Percentiles rank a stretch among this genome's conserved stretches.
phyloP scores from a whole-genome alignment of 2,113 vertebrate species.

The Phyllostomus hastatus region DNA sequence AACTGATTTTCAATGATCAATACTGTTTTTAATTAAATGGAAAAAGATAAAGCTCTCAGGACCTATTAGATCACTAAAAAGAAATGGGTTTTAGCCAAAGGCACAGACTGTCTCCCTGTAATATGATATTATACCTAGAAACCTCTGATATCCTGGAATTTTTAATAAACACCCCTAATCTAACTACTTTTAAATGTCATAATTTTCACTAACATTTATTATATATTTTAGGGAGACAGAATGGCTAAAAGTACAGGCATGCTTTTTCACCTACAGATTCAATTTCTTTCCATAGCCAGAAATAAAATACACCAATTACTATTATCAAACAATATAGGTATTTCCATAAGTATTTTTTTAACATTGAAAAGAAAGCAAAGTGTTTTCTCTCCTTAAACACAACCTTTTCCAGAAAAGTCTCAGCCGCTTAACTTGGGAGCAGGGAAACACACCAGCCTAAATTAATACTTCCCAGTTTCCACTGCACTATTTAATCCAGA shows the following conservation, averaged over 20 bases:
- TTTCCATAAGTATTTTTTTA: slow-evolving; percentile 42
- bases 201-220: slow-evolving; percentile 4
- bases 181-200: slow-evolving; percentile 11
- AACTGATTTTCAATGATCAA: background rate
- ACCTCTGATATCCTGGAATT: slow-evolving; percentile 1
- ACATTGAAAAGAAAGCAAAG: slow-evolving; percentile 54
- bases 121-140: background rate
- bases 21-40: background rate
- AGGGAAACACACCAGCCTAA: slow-evolving; percentile 19
- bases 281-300: background rate
- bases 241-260: background rate
- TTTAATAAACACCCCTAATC: slow-evolving; percentile 1
- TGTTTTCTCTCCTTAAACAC: slow-evolving; percentile 57
- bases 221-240: background rate
- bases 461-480: slow-evolving; percentile 60
- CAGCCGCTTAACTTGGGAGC: slow-evolving; percentile 36
- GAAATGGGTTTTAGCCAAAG: background rate
- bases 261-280: background rate
- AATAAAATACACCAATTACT: slow-evolving; percentile 35
- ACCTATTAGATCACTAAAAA: background rate
- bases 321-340: background rate
- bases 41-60: background rate
- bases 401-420: slow-evolving; percentile 51
- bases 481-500: slow-evolving; percentile 60
- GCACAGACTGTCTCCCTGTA: background rate